These are phyloP conservation scores for Lepus europaeus DNA, from an alignment of 2,113 vertebrate genomes.

Conservation along the genomic window DNA sequence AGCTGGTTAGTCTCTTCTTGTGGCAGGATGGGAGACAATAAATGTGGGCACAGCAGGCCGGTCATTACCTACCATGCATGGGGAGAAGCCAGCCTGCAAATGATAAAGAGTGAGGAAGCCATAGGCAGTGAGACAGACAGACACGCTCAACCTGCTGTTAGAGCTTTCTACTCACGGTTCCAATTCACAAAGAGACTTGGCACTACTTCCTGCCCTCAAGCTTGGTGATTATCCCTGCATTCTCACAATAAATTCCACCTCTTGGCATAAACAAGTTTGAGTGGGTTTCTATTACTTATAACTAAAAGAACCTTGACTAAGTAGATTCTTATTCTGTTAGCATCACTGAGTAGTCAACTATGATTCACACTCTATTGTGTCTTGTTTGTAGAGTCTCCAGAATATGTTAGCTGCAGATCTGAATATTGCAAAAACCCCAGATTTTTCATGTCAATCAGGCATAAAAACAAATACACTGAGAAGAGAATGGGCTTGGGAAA, in stretches of 20 bases:
- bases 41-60: neutral
- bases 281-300: constrained; percentile 56
- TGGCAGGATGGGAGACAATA: neutral
- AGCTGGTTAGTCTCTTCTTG: constrained; percentile 13
- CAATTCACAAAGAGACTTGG: constrained; percentile 24
- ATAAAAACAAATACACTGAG: constrained; percentile 46
- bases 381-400: constrained; percentile 3
- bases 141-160: constrained; percentile 18
- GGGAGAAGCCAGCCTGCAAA: neutral
- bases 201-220: constrained; percentile 22
- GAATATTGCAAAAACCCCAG: constrained; percentile 40
- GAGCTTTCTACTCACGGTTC: constrained; percentile 5
- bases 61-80: neutral
- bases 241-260: constrained; percentile 41
- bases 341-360: constrained; percentile 26
- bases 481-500: constrained; percentile 34
- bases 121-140: constrained; percentile 32
- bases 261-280: constrained; percentile 34
- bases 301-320: constrained; percentile 60
- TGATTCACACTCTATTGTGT: constrained; percentile 24
- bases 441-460: constrained; percentile 18
- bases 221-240: constrained; percentile 33
- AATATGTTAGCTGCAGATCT: constrained; percentile 46
- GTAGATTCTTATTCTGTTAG: constrained; percentile 26
- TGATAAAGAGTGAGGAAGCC: constrained; percentile 19